Evolutionary conservation across 2,888 invertebrate species (phyloP), one percentile per base, ranked within the genome.

Genomic region (Seladonia tumulorum): DNA sequence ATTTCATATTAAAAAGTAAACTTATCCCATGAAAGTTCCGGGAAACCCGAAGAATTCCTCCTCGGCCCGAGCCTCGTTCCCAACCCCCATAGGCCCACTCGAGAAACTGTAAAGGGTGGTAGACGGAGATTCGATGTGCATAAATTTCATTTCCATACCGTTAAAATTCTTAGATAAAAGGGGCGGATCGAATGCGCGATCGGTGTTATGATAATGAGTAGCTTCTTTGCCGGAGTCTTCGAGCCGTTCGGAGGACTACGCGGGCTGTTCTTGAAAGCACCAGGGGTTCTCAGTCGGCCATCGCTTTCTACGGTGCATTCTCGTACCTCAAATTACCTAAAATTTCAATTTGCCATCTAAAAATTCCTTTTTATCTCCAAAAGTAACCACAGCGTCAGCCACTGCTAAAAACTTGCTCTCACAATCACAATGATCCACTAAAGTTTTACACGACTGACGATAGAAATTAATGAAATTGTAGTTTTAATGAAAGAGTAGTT

Each of bases 181-280:
- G 82, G 88, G 86, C 87, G 85, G 90, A 89, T 92, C 91, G 91
- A 92, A 92, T 91, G 90, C 86, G 88, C 90, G 91, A 92, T 92
- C 91, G 90, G 89, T 92, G 90, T 92, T 92, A 92, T 92, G 92
- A 92, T 92, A 92, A 92, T 91, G 89, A 91, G 89, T 81, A 87
- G 85, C 87, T 90, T 89, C 88, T 87, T 87, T 81, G 75, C 49
- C 79, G 71, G 79, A 78, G 80, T 68, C 60, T 79, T 60, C 71
- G 73, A 76, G 68, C 76, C 88, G 85, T 73, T 79, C 77, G 74
- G 76, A 80, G 85, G 84, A 76, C 76, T 85, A 88, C 83, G 82
- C 83, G 57, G 53, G 81, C 83, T 85, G 78, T 83, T 83, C 79
- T 57, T 86, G 70, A 83, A 70, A 60, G 63, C 76, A 74, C 42